Percentiles rank a stretch among this genome's conserved stretches.
Evolutionary conservation across 2,113 vertebrate genomes (phyloP).

Genomic region (Tragelaphus strepsiceros): DNA sequence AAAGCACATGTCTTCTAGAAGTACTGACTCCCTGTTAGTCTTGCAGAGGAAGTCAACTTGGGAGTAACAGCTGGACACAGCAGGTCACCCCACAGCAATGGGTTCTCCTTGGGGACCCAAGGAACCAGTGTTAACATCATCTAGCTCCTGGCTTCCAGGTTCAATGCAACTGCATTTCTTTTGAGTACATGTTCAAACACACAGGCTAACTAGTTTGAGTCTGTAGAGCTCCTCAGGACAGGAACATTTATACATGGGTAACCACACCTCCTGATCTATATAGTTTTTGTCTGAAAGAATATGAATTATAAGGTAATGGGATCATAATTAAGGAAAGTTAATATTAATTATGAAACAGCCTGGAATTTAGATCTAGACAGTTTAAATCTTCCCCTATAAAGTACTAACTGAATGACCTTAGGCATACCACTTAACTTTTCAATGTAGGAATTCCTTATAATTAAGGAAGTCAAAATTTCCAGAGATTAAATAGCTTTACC

Average conservation of each 20-base stretch:
- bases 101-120: neutral
- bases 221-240: neutral
- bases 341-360: constrained; percentile 2
- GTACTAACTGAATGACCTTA: neutral
- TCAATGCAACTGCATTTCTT: neutral
- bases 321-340: constrained; percentile 9
- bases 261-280: neutral
- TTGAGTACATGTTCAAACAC: neutral
- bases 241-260: neutral
- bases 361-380: neutral
- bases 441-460: neutral
- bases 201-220: neutral
- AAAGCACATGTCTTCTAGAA: neutral
- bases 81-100: neutral
- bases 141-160: neutral
- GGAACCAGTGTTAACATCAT: neutral
- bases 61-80: neutral
- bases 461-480: neutral
- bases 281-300: neutral
- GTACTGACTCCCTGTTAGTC: neutral
- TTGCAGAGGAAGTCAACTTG: neutral
- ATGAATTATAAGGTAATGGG: neutral
- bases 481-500: neutral
- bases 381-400: neutral
- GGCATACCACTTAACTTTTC: neutral